phyloP scores from a whole-genome alignment of 2,113 vertebrate genomes.

The Otolemur garnettii region DNA sequence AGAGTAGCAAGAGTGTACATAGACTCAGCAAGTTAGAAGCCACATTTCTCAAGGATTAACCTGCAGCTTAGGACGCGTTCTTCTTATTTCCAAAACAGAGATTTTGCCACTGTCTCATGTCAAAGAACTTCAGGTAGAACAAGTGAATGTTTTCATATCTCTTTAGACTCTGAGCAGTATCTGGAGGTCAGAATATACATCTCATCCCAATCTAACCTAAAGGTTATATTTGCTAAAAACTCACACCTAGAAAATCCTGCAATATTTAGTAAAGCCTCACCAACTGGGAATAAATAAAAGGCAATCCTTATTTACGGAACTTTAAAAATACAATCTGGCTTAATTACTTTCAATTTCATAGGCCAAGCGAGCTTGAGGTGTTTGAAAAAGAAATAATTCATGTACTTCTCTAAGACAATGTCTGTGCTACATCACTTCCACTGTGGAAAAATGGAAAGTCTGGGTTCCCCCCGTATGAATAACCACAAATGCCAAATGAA shows the following conservation, averaged over 20 bases:
- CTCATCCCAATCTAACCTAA: neutral
- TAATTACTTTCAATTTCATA: slow-evolving; percentile 33
- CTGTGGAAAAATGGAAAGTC: neutral
- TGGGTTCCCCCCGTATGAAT: neutral
- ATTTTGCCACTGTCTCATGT: neutral
- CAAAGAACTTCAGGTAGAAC: neutral
- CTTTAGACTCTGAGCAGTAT: neutral
- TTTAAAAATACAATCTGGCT: neutral
- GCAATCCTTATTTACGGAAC: neutral
- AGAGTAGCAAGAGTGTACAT: neutral
- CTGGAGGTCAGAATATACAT: neutral
- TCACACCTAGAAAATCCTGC: neutral
- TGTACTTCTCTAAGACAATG: neutral
- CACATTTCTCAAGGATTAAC: neutral
- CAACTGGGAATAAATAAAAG: slow-evolving; percentile 17
- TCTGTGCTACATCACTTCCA: neutral
- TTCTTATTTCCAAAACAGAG: neutral
- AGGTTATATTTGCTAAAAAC: neutral
- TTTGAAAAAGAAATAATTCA: neutral
- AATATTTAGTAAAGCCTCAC: neutral
- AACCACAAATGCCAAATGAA: slow-evolving; percentile 33
- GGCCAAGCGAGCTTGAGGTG: neutral
- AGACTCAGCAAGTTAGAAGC: neutral
- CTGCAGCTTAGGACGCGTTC: neutral
- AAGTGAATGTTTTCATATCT: neutral